These are phyloP conservation scores for Neogobius melanostomus DNA, from an alignment of 2,113 vertebrate species.

Conservation along the genomic window DNA sequence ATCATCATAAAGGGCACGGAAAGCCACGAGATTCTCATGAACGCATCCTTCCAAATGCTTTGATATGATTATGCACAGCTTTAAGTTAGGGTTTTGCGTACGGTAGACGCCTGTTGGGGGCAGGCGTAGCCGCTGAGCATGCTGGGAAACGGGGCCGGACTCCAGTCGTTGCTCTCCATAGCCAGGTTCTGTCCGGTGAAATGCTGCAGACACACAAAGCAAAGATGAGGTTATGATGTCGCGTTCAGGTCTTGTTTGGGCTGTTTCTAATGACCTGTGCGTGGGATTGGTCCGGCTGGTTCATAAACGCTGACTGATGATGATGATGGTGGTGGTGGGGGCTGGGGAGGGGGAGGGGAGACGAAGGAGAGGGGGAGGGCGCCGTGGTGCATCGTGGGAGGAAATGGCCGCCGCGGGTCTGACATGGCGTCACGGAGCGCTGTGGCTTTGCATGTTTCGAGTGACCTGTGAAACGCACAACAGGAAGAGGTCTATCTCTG, in stretches of 20 bases:
- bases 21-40: too few relatives aligned
- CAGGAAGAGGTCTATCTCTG: slow-evolving; percentile 8
- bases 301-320: not conserved
- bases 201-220: not conserved
- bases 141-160: slow-evolving; percentile 6
- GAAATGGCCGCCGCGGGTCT: slow-evolving; percentile 3
- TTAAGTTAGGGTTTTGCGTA: not conserved
- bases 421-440: not conserved
- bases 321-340: not conserved
- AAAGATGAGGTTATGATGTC: not conserved
- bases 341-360: not conserved
- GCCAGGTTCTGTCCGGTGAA: not conserved
- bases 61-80: too few relatives aligned
- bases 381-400: slow-evolving; percentile 8
- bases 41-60: too few relatives aligned
- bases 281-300: not conserved
- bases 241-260: too few relatives aligned
- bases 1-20: too few relatives aligned
- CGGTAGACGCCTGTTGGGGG: not conserved
- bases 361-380: not conserved
- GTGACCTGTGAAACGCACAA: slow-evolving; percentile 7
- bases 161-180: slow-evolving; percentile 6
- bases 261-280: not conserved
- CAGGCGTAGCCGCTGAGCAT: slow-evolving; percentile 11
- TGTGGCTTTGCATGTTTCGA: slow-evolving; percentile 1